Conservation (phyloP, 1,140 invertebrate genomes). For the Helicoverpa zea region DNA sequence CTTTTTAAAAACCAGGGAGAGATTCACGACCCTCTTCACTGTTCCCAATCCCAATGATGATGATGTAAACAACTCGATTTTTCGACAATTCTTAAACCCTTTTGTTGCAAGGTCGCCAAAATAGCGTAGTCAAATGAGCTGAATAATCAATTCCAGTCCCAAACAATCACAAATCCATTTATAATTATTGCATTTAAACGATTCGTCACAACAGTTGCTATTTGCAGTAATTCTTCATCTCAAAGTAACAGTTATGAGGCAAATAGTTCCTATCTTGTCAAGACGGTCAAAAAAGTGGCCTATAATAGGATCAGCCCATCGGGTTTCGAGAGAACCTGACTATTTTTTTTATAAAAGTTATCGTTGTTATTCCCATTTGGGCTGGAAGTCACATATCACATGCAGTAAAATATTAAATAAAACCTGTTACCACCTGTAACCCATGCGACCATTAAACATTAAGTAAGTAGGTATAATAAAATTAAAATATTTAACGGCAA, state of each 20-base stretch:
- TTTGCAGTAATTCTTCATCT: not conserved
- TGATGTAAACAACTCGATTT: too few relatives aligned
- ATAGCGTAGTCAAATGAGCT: slow-evolving; percentile 12
- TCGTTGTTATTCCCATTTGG: too few relatives aligned
- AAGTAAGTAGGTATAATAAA: not conserved
- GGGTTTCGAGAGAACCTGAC: too few relatives aligned
- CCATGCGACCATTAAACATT: not conserved
- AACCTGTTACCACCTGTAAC: not conserved
- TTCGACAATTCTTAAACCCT: not conserved
- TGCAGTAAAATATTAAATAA: not conserved
- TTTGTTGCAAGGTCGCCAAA: not conserved
- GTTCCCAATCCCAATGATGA: not conserved
- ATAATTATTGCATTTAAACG: slow-evolving; percentile 7
- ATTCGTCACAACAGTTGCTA: not conserved
- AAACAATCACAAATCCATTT: slow-evolving; percentile 29
- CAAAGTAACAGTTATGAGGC: too few relatives aligned
- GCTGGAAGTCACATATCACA: not conserved
- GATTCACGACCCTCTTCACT: not conserved
- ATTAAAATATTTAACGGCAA: not conserved
- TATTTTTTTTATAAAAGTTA: too few relatives aligned
- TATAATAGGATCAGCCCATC: too few relatives aligned
- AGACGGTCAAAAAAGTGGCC: too few relatives aligned
- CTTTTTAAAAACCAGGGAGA: too few relatives aligned
- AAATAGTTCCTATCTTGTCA: not conserved
- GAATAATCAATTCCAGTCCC: not conserved